Percentiles rank a stretch among this genome's conserved stretches.
phyloP scores from a whole-genome alignment of 2,113 vertebrate genomes.

The Aleadryas rufinucha region DNA sequence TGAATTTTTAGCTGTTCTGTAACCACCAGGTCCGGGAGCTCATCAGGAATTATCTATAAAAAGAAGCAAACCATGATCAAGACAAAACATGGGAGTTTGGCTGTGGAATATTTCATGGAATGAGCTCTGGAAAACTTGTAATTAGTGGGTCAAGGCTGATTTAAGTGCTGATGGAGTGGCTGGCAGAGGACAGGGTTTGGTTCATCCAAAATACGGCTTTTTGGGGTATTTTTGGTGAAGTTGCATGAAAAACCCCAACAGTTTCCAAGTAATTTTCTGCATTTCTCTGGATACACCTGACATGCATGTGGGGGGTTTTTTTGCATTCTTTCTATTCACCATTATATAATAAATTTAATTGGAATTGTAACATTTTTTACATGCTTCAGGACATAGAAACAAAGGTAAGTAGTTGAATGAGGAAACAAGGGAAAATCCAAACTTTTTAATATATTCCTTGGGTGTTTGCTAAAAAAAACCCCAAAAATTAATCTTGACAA shows the following conservation, averaged over 20 bases:
- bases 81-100: neutral
- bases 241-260: neutral
- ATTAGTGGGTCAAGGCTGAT: neutral
- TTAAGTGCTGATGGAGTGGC: neutral
- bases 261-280: neutral
- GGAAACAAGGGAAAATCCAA: neutral
- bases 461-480: neutral
- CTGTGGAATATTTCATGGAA: neutral
- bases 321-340: neutral
- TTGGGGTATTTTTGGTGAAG: neutral
- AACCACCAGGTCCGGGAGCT: neutral
- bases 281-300: neutral
- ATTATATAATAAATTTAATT: neutral
- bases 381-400: slow-evolving; percentile 78
- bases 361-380: neutral
- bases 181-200: neutral
- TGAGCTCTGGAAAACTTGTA: neutral
- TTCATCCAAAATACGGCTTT: neutral
- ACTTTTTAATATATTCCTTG: neutral
- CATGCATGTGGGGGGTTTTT: accelerated
- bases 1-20: neutral
- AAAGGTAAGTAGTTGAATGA: slow-evolving; percentile 68
- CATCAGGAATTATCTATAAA: neutral
- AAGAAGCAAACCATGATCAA: neutral
- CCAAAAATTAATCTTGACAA: neutral